A percentile compares a stretch with the other conserved stretches of the same genome.
Conservation (phyloP, 2,797 vertebrate genomes). For the Channallabes apus region DNA sequence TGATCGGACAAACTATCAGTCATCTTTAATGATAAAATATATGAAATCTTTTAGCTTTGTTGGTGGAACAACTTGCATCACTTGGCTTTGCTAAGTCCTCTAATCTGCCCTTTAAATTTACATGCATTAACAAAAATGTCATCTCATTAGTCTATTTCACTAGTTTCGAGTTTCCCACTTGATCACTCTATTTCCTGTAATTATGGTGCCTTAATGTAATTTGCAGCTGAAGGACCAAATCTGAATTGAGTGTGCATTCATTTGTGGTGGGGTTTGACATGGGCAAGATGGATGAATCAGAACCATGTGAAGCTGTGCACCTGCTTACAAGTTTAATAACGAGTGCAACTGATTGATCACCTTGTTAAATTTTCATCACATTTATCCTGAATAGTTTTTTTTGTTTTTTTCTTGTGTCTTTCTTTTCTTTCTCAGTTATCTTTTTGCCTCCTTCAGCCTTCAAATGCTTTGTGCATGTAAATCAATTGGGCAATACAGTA, state of each 20-base stretch:
- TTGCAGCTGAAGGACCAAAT: slow-evolving; percentile 37
- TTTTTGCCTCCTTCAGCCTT: not conserved
- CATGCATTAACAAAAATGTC: not conserved
- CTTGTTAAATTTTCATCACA: slow-evolving; percentile 41
- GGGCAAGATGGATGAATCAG: slow-evolving; percentile 49
- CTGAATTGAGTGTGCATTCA: slow-evolving; percentile 50
- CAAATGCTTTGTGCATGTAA: not conserved
- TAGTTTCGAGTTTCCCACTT: slow-evolving; percentile 44
- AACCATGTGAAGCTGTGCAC: slow-evolving; percentile 34
- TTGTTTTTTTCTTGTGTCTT: not conserved
- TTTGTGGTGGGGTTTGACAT: slow-evolving; percentile 43
- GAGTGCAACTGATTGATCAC: slow-evolving; percentile 55
- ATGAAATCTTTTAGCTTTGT: not conserved
- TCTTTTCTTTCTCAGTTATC: not conserved
- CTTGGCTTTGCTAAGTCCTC: not conserved
- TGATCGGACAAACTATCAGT: not conserved
- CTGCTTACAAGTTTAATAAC: slow-evolving; percentile 45
- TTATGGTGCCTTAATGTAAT: slow-evolving; percentile 55
- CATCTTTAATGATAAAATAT: not conserved
- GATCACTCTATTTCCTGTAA: slow-evolving; percentile 49
- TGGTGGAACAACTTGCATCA: not conserved
- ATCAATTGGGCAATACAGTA: not conserved
- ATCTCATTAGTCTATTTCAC: slow-evolving; percentile 45
- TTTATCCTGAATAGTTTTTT: slow-evolving; percentile 25
- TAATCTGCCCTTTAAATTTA: slow-evolving; percentile 1